Base-by-base conservation (phyloP, 2,888 invertebrate species). In the Empis livida region DNA sequence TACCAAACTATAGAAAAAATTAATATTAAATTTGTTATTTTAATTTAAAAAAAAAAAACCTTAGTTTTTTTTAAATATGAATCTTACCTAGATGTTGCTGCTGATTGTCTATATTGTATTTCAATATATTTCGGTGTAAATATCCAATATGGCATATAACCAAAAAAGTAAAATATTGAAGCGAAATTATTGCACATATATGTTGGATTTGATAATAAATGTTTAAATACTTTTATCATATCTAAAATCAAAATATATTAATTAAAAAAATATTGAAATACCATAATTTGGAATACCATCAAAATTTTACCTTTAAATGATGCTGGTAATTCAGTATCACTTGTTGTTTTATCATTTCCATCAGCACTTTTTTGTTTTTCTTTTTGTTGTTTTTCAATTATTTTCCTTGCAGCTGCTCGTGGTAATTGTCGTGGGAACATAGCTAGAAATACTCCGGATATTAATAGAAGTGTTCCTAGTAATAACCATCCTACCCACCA, bases 91-190 rank as follows among this genome's bases (percentile, higher is more conserved):
- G 87, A 83, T 10, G 77, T 76, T 1, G 84, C 80, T 1, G 88
- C 84, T 8, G 84, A 81, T 56, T 83, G 80, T 47, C 79, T 74
- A 64, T 84, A 89, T 64, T 86, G 84, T 1, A 82, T 84, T 66
- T 89, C 87, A 51, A 89, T 83, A 59, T 86, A 86, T 62, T 88
- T 88, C 1, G 88, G 85, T 63, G 86, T 76, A 60, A 85, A 88
- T 42, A 85, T 83, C 77, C 84, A 84, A 59, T 82, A 84, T 0
- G 85, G 84, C 70, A 79, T 78, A 59, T 79, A 80, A 1, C 81
- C 81, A 58, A 81, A 71, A 49, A 83, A 74, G 57, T 84, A 85
- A 58, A 83, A 83, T 11, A 84, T 78, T 15, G 81, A 78, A 0
- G 84, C 81, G 2, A 84, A 68, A 50, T 82, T 84, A 59, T 86